These are phyloP conservation scores for Zosterops pallidus DNA, from an alignment of 2,113 vertebrate species.

Conservation along the genomic window DNA sequence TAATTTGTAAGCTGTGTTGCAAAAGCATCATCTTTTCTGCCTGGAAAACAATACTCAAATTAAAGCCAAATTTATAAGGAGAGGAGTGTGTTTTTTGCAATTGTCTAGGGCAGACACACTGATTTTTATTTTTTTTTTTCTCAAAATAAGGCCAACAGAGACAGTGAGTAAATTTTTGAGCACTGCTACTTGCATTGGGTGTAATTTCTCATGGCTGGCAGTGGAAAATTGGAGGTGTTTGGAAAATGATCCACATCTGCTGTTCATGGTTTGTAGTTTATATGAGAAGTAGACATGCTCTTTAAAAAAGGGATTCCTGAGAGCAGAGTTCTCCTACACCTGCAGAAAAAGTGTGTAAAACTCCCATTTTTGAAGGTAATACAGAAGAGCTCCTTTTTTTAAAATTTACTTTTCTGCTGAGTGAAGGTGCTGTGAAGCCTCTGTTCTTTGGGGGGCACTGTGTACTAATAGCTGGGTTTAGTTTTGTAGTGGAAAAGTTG, in stretches of 20 bases:
- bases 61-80: not conserved
- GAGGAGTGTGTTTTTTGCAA: not conserved
- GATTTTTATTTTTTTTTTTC: not conserved
- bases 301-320: not conserved
- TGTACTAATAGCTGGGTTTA: not conserved
- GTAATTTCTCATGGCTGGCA: not conserved
- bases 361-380: not conserved
- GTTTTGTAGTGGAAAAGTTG: not conserved
- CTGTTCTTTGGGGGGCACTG: slow-evolving; percentile 56
- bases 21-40: not conserved
- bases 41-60: not conserved
- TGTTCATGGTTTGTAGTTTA: not conserved
- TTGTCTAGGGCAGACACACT: not conserved
- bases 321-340: not conserved
- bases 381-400: not conserved
- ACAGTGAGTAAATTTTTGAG: not conserved
- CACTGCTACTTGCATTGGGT: not conserved
- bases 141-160: not conserved
- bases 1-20: not conserved
- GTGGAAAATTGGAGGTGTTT: not conserved
- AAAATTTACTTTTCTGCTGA: not conserved
- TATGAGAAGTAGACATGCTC: not conserved
- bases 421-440: slow-evolving; percentile 28
- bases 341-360: not conserved
- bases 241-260: not conserved